Evolutionary conservation across 2,113 vertebrate species (phyloP).

Genomic region (Rattus rattus): DNA sequence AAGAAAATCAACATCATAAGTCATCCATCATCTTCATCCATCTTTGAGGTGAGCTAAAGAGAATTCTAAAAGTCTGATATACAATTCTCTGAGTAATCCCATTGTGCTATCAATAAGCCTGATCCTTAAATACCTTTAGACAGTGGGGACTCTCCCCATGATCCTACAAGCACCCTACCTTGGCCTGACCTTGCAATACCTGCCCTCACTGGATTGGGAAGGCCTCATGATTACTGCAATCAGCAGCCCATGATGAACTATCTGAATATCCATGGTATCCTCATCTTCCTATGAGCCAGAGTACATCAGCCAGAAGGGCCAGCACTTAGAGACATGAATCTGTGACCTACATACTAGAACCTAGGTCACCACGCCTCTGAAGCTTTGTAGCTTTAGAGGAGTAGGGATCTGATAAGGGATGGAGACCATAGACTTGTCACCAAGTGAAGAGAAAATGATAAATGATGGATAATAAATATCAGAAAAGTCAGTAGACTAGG

Average conservation of each 20-base stretch:
- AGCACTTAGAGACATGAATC: background rate
- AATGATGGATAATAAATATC: background rate
- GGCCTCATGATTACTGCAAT: background rate
- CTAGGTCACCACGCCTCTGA: background rate
- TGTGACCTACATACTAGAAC: background rate
- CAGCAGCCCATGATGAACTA: background rate
- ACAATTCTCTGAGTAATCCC: background rate
- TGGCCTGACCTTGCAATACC: background rate
- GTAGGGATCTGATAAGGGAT: background rate
- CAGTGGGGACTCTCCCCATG: background rate
- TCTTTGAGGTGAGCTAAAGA: background rate
- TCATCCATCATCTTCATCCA: background rate
- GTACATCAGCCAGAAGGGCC: background rate
- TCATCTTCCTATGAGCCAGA: background rate
- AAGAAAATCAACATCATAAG: background rate
- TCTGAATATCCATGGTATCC: background rate
- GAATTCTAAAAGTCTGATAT: background rate
- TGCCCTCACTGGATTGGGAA: background rate
- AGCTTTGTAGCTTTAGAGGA: background rate
- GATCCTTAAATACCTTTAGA: background rate
- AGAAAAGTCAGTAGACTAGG: background rate
- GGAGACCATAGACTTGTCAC: background rate
- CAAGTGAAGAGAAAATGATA: background rate
- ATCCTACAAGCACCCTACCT: background rate
- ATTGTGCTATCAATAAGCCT: background rate